Evolutionary conservation across 2,113 vertebrate species (phyloP).

Genomic region (Okapia johnstoni): DNA sequence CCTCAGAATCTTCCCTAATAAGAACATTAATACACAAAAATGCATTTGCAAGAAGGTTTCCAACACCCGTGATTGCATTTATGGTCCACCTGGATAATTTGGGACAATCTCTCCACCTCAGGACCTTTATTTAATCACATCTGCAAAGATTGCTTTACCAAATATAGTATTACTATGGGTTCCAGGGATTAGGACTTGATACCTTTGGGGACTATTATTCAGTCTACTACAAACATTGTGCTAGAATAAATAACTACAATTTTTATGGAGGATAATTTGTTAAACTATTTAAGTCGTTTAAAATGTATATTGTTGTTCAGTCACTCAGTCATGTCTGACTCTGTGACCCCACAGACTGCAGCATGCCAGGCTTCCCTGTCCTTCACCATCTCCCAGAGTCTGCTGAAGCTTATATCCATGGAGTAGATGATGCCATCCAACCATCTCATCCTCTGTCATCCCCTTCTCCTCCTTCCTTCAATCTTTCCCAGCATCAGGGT

Average conservation of each 20-base stretch:
- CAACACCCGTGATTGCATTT: neutral
- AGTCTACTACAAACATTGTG: neutral
- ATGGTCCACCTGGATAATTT: neutral
- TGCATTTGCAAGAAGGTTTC: neutral
- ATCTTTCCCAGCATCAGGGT: neutral
- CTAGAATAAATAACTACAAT: neutral
- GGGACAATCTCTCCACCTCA: neutral
- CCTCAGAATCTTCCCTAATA: neutral
- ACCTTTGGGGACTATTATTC: neutral
- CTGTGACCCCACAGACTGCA: neutral
- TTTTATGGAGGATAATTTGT: neutral
- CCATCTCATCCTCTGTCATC: neutral
- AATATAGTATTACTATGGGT: neutral
- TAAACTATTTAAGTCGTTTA: neutral
- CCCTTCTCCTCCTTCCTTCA: neutral
- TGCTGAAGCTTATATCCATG: neutral
- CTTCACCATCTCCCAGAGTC: neutral
- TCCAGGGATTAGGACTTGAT: neutral
- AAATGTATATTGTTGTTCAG: neutral
- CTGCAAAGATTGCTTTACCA: neutral
- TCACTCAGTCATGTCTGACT: accelerated
- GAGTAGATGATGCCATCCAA: neutral
- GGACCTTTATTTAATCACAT: neutral
- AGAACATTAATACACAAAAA: neutral
- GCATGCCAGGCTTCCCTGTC: neutral